These are phyloP conservation scores for Drosophila pruinosa DNA, from an alignment of 1,140 invertebrate genomes.

Conservation along the genomic window DNA sequence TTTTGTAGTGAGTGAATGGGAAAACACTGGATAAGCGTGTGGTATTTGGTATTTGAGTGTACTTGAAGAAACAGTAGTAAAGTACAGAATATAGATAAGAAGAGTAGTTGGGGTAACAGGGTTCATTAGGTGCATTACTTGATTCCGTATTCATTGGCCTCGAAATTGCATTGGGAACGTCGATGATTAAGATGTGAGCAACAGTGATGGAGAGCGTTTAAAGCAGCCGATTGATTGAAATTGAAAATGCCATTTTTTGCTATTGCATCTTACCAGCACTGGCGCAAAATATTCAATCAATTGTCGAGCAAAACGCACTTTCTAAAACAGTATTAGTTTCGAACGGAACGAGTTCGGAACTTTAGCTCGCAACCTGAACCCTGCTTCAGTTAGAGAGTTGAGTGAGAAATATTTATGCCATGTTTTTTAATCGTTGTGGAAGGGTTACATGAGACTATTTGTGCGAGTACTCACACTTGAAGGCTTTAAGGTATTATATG, in stretches of 20 bases:
- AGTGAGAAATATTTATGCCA: conserved; percentile 52
- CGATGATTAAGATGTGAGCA: conserved; percentile 19
- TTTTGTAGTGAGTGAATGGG: conserved; percentile 73
- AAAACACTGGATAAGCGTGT: conserved; percentile 81
- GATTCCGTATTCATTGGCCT: conserved; percentile 68
- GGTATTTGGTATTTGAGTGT: conserved; percentile 42
- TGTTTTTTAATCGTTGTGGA: not conserved
- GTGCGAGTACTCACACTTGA: conserved; percentile 10
- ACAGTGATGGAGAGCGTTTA: conserved; percentile 30
- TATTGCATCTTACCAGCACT: conserved; percentile 10
- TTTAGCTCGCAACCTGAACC: conserved; percentile 63
- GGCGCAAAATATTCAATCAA: conserved; percentile 55
- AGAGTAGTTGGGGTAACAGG: conserved; percentile 44
- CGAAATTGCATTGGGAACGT: conserved; percentile 41
- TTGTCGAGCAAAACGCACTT: conserved; percentile 38
- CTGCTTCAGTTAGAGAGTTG: conserved; percentile 59
- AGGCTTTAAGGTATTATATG: conserved; percentile 13
- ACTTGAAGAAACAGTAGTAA: conserved; percentile 35
- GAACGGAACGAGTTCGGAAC: conserved; percentile 79
- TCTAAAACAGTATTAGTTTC: conserved; percentile 68
- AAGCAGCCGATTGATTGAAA: conserved; percentile 29
- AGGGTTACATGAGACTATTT: conserved; percentile 1
- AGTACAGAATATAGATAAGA: conserved; percentile 21
- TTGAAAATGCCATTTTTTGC: not conserved
- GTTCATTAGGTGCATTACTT: conserved; percentile 62